Evolutionary conservation across 2,888 invertebrate species (phyloP).

Genomic region (Ypsolopha sequella): DNA sequence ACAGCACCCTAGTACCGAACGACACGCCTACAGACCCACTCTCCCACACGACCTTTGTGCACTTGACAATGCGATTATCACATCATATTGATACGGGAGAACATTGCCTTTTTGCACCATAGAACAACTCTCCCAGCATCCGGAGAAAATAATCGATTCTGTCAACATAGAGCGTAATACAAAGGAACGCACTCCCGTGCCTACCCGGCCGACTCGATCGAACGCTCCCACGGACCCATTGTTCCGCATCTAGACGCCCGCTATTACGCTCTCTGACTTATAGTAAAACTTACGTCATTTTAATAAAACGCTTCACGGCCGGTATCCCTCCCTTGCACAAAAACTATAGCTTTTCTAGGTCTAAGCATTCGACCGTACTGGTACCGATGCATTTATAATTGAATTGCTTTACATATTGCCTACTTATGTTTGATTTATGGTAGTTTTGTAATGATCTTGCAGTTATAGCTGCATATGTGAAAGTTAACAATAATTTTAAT

Average conservation of each 20-base stretch:
- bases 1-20: neutral
- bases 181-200: constrained; percentile 1
- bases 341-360: neutral
- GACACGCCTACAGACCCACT: neutral
- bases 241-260: constrained; percentile 1
- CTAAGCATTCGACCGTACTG: neutral
- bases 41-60: neutral
- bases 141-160: neutral
- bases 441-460: neutral
- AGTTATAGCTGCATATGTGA: neutral
- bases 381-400: constrained; percentile 1
- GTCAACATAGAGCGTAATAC: neutral
- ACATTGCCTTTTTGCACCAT: neutral
- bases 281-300: constrained; percentile 1
- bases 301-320: constrained; percentile 6
- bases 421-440: constrained; percentile 1
- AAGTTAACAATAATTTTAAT: neutral
- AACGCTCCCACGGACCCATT: constrained; percentile 5
- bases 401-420: constrained; percentile 1
- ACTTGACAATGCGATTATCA: constrained; percentile 1
- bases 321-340: neutral
- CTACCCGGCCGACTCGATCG: constrained; percentile 8
- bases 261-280: neutral
- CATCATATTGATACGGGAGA: neutral
- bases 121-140: neutral